These are phyloP conservation scores for Dione vanillae DNA, from an alignment of 2,888 invertebrate genomes.

Conservation along the genomic window DNA sequence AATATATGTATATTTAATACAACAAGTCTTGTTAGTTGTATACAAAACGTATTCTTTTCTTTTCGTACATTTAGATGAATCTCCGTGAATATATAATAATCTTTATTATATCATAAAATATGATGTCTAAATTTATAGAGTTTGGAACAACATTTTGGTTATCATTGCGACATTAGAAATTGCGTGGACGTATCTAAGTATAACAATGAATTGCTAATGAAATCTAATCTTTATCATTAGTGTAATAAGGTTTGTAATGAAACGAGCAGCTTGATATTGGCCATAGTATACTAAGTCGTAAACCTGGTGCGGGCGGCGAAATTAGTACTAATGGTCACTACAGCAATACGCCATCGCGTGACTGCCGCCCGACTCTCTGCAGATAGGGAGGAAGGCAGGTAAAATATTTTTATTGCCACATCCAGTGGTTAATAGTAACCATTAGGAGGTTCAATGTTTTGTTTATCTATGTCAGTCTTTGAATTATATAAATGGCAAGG, in stretches of 20 bases:
- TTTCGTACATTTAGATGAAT: no score
- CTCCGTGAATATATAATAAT: no score
- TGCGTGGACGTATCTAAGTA: constrained; percentile 29
- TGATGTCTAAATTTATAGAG: constrained; percentile 14
- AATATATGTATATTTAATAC: no score
- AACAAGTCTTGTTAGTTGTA: no score
- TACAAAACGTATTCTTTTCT: no score
- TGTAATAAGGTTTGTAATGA: constrained; percentile 16
- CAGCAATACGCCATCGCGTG: constrained; percentile 62
- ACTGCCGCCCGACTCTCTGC: constrained; percentile 55
- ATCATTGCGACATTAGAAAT: constrained; percentile 42
- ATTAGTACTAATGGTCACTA: constrained; percentile 68
- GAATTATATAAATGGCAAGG: not conserved
- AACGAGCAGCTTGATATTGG: constrained; percentile 27
- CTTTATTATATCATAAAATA: not conserved
- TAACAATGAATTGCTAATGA: constrained; percentile 5
- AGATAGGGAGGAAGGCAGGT: constrained; percentile 60
- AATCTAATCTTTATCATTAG: constrained; percentile 15
- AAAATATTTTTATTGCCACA: constrained; percentile 73
- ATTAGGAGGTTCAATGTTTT: constrained; percentile 66
- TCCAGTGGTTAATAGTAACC: constrained; percentile 67
- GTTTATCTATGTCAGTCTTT: constrained; percentile 55
- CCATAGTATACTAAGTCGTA: constrained; percentile 49
- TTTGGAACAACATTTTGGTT: constrained; percentile 37
- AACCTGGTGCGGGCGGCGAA: constrained; percentile 53